These are phyloP conservation scores for Sciurus vulgaris DNA, from an alignment of 2,797 vertebrate genomes.

Conservation along the genomic window DNA sequence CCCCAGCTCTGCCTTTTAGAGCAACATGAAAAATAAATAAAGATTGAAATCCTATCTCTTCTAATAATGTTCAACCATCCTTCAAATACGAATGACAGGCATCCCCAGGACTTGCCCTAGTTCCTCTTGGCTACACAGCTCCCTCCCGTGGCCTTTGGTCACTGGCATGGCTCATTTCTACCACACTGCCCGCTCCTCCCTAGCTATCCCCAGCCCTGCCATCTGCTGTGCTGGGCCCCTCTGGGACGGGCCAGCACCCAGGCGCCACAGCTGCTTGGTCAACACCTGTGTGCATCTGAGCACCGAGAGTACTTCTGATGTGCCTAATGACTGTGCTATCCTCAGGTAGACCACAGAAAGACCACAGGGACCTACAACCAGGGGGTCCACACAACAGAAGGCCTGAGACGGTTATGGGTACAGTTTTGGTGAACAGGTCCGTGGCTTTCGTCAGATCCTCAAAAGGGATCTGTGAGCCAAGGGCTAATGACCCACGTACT, in stretches of 20 bases:
- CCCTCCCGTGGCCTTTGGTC: rapidly evolving
- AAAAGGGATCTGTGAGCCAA: not conserved
- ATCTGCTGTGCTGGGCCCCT: no score
- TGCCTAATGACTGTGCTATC: not conserved
- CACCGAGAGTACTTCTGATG: rapidly evolving
- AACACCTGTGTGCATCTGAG: not conserved
- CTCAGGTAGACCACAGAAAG: rapidly evolving
- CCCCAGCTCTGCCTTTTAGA: not conserved
- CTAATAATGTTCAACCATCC: not conserved
- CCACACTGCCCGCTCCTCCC: rapidly evolving
- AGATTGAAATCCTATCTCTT: not conserved
- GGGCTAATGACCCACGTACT: not conserved
- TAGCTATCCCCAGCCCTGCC: rapidly evolving
- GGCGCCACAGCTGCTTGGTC: not conserved
- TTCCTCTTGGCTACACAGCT: not conserved
- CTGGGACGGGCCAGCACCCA: not conserved
- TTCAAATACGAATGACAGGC: not conserved
- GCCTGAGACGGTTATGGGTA: rapidly evolving
- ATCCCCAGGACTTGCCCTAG: rapidly evolving
- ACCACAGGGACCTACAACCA: not conserved
- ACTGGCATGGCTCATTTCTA: rapidly evolving
- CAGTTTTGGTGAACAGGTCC: not conserved
- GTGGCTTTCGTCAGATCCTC: not conserved
- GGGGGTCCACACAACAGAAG: not conserved
- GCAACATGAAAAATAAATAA: not conserved